Base-by-base conservation (phyloP, 2,888 invertebrate species). In the Halictus quadricinctus region DNA sequence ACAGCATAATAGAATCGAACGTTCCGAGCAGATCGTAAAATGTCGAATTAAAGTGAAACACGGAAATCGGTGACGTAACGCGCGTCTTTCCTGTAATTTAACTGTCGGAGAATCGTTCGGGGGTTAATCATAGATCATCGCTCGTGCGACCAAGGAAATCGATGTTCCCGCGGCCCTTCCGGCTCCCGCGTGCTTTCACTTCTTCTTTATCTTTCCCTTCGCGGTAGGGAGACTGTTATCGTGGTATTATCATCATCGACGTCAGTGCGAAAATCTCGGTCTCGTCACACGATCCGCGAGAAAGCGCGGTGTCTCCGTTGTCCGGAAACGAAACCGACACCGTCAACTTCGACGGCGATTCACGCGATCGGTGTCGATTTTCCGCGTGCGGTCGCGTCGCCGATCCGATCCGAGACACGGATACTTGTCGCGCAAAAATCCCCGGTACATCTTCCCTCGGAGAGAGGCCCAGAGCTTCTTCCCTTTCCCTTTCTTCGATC, bases 281-380 rank as follows among this genome's bases (percentile, higher is more conserved):
- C 6, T 21, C 48, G 85, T 85, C 76, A 85, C 76, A 29, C 60
- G 85, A 81, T 69, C 84, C 72, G 41, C 85, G 81, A 86, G 85
- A 86, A 86, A 84, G 85, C 70, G 78, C 72, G n/a, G 54, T 50
- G 64, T n/a, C 50, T 36, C 8, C 13, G 79, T 85, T 74, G 76
- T 81, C 60, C 79, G 86, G 85, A 85, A 81, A 81, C 70, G 86
- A 81, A 86, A 85, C 73, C 81, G 81, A 86, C 86, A 86, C 86
- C 79, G 73, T 80, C 76, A 74, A 81, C 83, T 82, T 80, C 74
- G 69, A 75, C 12, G 73, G 69, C 75, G 76, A 21, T 86, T 85
- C 85, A 80, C 83, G 86, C 85, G 78, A 87, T 80, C 79, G 81
- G 81, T 82, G 79, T 86, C 86, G 69, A 80, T 82, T 80, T 82